Evolutionary conservation across 2,113 vertebrate species (phyloP).

Genomic region (Heterotis niloticus): DNA sequence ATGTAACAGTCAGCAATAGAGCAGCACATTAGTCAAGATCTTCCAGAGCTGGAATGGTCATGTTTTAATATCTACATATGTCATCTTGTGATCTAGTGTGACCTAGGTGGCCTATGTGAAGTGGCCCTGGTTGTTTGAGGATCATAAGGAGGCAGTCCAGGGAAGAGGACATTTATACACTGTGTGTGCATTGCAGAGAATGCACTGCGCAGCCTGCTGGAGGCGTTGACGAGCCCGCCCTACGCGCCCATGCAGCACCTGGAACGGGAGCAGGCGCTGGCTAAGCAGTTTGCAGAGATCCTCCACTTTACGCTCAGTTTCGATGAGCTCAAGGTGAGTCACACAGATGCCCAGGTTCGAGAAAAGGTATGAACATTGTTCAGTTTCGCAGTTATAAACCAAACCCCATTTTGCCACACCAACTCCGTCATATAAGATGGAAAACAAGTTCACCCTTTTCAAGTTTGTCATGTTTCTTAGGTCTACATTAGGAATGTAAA

Average conservation of each 20-base stretch:
- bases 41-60: not conserved
- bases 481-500: not conserved
- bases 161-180: not conserved
- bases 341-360: not conserved
- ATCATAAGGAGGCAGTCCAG: not conserved
- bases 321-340: conserved; percentile 80
- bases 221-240: conserved; percentile 82
- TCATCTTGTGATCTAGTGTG: no score
- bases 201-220: conserved; percentile 80
- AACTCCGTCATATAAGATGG: no score
- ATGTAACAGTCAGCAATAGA: not conserved
- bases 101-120: no score
- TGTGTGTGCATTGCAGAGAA: conserved; percentile 64
- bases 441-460: not conserved
- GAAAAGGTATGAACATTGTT: not conserved
- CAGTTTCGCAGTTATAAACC: not conserved
- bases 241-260: conserved; percentile 85
- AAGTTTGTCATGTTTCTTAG: no score
- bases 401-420: not conserved
- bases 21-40: not conserved
- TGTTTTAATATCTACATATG: not conserved
- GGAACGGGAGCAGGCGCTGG: conserved; percentile 82
- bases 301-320: conserved; percentile 89
- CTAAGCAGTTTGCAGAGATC: conserved; percentile 88
- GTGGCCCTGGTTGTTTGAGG: not conserved